Conservation (phyloP, 2,113 vertebrate species). For the Ameiurus melas region DNA sequence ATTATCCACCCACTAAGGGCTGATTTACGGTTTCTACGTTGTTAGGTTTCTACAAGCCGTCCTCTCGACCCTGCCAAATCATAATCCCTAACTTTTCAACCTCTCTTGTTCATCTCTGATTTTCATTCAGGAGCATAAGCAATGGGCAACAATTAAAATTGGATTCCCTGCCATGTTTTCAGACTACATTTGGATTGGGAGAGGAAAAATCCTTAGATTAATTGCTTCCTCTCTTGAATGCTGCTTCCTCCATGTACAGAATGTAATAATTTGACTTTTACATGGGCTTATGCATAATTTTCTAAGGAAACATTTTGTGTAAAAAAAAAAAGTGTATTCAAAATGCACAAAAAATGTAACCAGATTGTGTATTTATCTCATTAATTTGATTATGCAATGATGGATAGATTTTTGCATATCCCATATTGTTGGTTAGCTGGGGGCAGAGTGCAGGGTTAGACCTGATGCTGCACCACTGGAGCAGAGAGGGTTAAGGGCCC, state of each 20-base stretch:
- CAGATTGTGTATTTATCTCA: not conserved
- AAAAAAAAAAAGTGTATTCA: not conserved
- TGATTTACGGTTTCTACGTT: conserved; percentile 32
- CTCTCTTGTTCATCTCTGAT: not conserved
- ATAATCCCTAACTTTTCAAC: conserved; percentile 7
- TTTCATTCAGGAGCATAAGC: not conserved
- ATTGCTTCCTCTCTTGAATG: not conserved
- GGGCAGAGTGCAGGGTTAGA: not conserved
- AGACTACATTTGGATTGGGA: not conserved
- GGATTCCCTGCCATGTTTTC: not conserved
- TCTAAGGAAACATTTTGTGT: too few species aligned
- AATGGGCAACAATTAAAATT: conserved; percentile 5
- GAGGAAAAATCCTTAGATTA: not conserved
- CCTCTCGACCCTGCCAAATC: conserved; percentile 22
- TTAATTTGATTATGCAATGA: too few species aligned
- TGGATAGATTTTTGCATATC: too few species aligned
- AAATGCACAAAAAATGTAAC: not conserved
- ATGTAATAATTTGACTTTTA: not conserved
- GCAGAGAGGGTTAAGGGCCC: not conserved
- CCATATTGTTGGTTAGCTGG: not conserved
- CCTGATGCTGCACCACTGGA: not conserved
- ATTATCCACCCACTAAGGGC: conserved; percentile 45
- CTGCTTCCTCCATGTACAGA: not conserved
- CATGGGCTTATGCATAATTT: not conserved
- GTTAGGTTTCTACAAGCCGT: conserved; percentile 28